Percentiles rank a stretch among this genome's conserved stretches.
Evolutionary conservation across 2,113 vertebrate genomes (phyloP).

Genomic region (Eubucco bourcierii): DNA sequence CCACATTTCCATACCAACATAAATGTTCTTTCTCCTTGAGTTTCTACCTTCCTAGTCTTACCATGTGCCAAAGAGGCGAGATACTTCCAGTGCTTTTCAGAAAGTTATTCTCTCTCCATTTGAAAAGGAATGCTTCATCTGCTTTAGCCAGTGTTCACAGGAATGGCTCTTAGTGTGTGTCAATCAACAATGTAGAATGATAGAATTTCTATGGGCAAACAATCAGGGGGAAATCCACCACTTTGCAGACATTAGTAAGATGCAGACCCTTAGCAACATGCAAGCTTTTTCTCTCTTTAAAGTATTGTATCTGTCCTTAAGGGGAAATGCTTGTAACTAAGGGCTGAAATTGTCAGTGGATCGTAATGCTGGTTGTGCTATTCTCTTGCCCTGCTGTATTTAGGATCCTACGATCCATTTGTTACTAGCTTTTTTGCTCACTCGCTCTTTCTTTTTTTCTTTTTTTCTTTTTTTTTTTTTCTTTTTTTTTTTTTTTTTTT

Average conservation of each 20-base stretch:
- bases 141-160: neutral
- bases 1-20: neutral
- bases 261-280: constrained; percentile 45
- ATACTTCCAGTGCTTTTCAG: neutral
- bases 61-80: neutral
- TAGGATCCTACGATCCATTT: constrained; percentile 52
- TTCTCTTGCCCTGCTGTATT: constrained; percentile 41
- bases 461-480: constrained; percentile 1
- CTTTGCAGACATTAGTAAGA: constrained; percentile 41
- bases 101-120: neutral
- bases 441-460: no score
- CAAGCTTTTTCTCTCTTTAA: constrained; percentile 33
- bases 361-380: constrained; percentile 34
- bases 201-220: constrained; percentile 14
- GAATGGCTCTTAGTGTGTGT: neutral
- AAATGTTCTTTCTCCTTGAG: neutral
- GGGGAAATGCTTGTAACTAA: constrained; percentile 11
- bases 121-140: neutral
- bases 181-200: fast-evolving
- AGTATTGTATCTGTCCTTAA: neutral
- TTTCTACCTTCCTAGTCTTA: neutral
- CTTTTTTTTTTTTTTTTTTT: constrained; percentile 10
- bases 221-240: neutral
- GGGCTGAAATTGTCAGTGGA: constrained; percentile 48
- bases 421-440: constrained; percentile 35